Evolutionary conservation across 2,113 vertebrate species (phyloP).

Genomic region (Cromileptes altivelis): DNA sequence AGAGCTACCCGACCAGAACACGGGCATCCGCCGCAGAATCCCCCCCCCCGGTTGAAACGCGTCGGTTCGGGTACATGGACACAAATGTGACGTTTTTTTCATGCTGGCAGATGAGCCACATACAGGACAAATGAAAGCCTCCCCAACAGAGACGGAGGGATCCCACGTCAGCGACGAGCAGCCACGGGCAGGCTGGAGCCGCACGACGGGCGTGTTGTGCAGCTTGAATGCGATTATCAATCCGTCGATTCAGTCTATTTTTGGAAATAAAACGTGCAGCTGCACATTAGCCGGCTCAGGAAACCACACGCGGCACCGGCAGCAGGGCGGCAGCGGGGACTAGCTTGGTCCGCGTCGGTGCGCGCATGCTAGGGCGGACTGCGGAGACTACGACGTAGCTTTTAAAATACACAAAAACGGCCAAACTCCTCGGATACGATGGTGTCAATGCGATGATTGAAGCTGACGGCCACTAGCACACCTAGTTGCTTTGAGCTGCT

Average conservation of each 20-base stretch:
- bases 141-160: constrained; percentile 60
- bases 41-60: constrained; percentile 18
- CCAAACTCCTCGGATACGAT: fast-evolving
- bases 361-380: constrained; percentile 47
- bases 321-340: neutral
- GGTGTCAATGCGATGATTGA: fast-evolving
- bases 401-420: neutral
- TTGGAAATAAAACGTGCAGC: constrained; percentile 72
- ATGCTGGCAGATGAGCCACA: constrained; percentile 63
- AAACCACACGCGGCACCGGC: neutral
- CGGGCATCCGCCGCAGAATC: neutral
- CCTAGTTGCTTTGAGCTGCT: fast-evolving
- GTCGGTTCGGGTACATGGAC: constrained; percentile 52
- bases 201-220: constrained; percentile 72
- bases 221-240: constrained; percentile 72
- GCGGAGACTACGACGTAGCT: neutral
- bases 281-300: constrained; percentile 37
- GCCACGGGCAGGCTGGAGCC: constrained; percentile 24
- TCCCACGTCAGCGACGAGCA: constrained; percentile 69
- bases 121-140: constrained; percentile 75
- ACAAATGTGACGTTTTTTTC: constrained; percentile 72
- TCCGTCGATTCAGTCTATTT: constrained; percentile 78
- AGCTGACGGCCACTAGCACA: no score
- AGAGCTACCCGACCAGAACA: constrained; percentile 20
- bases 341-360: constrained; percentile 31